Evolutionary conservation across 2,888 invertebrate genomes (phyloP).

Genomic region (Thera obeliscata): DNA sequence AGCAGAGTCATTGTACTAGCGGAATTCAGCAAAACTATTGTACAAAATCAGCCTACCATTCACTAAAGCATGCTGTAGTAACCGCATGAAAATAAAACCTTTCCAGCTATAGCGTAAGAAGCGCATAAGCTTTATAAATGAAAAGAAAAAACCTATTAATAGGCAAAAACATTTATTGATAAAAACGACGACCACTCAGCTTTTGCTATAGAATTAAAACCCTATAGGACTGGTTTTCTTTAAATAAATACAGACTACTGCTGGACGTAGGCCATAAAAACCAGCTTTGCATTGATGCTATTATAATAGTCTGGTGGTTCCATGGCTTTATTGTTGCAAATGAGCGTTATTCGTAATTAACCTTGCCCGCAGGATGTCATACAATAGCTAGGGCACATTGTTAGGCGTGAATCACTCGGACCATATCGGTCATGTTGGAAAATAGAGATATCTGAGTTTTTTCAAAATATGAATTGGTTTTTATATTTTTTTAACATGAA

Average conservation of each 20-base stretch:
- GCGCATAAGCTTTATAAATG: too few relatives aligned
- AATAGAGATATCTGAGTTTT: slow-evolving; percentile 12
- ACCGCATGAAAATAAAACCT: too few relatives aligned
- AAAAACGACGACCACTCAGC: too few relatives aligned
- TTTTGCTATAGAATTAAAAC: too few relatives aligned
- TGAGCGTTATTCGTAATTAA: slow-evolving; percentile 34
- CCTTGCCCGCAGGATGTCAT: slow-evolving; percentile 35
- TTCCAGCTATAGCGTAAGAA: too few relatives aligned
- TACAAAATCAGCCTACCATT: slow-evolving; percentile 2
- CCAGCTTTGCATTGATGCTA: neutral
- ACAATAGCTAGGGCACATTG: slow-evolving; percentile 24
- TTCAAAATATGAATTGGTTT: neutral
- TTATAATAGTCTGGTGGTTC: slow-evolving; percentile 9
- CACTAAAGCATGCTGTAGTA: slow-evolving; percentile 1
- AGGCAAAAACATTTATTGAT: too few relatives aligned
- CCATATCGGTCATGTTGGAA: slow-evolving; percentile 7
- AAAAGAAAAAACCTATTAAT: too few relatives aligned
- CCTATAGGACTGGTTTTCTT: neutral
- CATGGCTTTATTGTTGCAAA: slow-evolving; percentile 20
- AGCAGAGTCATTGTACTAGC: slow-evolving; percentile 18
- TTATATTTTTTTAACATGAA: neutral
- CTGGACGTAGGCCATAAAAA: neutral
- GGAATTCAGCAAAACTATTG: slow-evolving; percentile 28
- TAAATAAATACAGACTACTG: neutral
- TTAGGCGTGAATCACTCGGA: slow-evolving; percentile 27